Evolutionary conservation across 2,113 vertebrate genomes (phyloP), one percentile per base, ranked within the genome.

Genomic region (Maccullochella peelii): DNA sequence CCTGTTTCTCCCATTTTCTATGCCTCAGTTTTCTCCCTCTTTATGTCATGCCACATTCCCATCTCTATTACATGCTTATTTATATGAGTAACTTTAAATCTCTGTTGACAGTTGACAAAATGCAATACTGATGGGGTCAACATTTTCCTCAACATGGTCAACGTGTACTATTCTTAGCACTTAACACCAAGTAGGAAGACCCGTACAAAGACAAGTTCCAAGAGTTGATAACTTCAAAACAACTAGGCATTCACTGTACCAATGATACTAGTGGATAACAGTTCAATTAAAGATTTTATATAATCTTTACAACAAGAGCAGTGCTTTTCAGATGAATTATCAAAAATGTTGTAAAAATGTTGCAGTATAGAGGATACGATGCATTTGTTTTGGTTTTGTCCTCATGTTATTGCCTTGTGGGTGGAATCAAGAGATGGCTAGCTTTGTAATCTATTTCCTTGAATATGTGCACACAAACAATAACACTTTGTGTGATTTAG

Each of bases 11-110:
- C 33, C 25, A 8, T 10, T 68, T 68, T 71, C 50, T 75, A 54
- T 36, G 55, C 30, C 50, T 68, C 50, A 4, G 8, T 67, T 47
- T 55, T 23, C 44, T 58, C 30, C 38, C 2, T 42, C 33, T 36
- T 25, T n/a, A 73, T 52, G 10, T 62, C 27, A 55, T 58, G 38
- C n/a, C 47, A 67, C 58, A 58, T 66, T 50, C 38, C 77, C 36
- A 50, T 78, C 30, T 63, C 30, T 42, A 1, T 16, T 15, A 25
- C 16, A 58, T 55, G 61, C 14, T 42, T 23, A 20, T 65, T 52
- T 12, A 20, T 18, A 42, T 25, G n/a, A 10, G n/a, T 27, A 50
- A 21, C 44, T 81, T 61, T 2, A 63, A 69, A 49, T 55, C 25
- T 57, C 47, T 10, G 3, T 44, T 72, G 16, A 47, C 40, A 44